Evolutionary conservation across 2,888 invertebrate species (phyloP).

Genomic region (Adineta ricciae): DNA sequence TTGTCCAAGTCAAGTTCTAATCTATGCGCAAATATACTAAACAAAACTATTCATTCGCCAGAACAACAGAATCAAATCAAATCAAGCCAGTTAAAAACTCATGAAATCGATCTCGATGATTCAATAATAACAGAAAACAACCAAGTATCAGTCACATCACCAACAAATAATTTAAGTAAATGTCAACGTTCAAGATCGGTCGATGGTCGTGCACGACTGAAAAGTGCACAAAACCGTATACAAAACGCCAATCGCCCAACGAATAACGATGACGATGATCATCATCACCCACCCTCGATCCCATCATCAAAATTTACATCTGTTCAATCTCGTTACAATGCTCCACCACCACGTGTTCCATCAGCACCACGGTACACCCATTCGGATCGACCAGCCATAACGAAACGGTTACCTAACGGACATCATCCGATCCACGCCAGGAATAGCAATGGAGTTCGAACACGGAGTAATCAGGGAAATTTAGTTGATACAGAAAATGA

Average conservation of each 20-base stretch:
- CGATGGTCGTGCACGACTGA: background rate
- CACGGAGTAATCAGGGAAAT: background rate
- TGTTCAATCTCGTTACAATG: background rate
- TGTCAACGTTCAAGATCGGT: constrained; percentile 18
- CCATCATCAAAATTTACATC: background rate
- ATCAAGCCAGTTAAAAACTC: background rate
- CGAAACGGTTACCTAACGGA: background rate
- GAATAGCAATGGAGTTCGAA: background rate
- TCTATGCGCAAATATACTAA: constrained; percentile 2
- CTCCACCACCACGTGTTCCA: background rate
- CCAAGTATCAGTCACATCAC: background rate
- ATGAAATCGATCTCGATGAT: background rate
- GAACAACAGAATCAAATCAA: background rate
- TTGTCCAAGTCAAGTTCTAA: constrained; percentile 6
- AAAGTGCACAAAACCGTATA: background rate
- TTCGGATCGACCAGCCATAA: background rate
- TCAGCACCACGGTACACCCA: background rate
- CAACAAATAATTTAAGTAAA: background rate
- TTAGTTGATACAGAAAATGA: constrained; percentile 9
- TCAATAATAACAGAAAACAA: background rate
- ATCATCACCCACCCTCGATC: background rate
- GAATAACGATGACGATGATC: background rate
- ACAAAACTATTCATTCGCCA: background rate
- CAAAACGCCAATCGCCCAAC: background rate
- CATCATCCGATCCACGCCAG: background rate